Percentiles rank a stretch among this genome's conserved stretches.
Evolutionary conservation across 2,888 invertebrate species (phyloP).

Genomic region (Rotaria socialis): DNA sequence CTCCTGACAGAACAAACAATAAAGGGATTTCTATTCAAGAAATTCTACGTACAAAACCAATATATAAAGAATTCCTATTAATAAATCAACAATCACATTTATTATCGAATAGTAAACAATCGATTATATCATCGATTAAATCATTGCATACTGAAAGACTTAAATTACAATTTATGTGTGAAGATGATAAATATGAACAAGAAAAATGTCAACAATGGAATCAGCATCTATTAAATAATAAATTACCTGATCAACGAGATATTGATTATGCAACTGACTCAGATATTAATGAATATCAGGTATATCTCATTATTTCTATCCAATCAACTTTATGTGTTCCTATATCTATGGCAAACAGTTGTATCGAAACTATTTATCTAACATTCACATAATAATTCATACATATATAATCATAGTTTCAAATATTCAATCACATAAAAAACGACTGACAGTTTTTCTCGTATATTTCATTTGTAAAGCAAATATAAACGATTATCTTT

Average conservation of each 20-base stretch:
- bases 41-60: not conserved
- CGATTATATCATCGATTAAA: not conserved
- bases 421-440: too few species aligned
- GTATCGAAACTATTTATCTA: too few species aligned
- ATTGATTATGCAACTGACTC: not conserved
- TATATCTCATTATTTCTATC: not conserved
- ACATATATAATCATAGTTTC: too few species aligned
- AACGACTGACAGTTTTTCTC: too few species aligned
- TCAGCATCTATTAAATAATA: not conserved
- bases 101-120: not conserved
- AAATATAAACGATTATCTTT: too few species aligned
- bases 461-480: too few species aligned
- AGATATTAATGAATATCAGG: not conserved
- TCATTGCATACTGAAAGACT: conserved; percentile 4
- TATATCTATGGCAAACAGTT: not conserved
- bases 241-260: not conserved
- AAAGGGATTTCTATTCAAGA: not conserved
- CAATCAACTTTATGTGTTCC: not conserved
- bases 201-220: not conserved
- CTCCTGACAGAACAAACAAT: not conserved
- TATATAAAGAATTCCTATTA: not conserved
- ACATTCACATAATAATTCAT: too few species aligned
- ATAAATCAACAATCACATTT: not conserved
- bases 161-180: conserved; percentile 6
- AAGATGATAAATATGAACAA: conserved; percentile 21